A percentile compares a stretch with the other conserved stretches of the same genome.
These are phyloP conservation scores for Dasyornis broadbenti DNA, from an alignment of 2,113 vertebrate genomes.

Conservation along the genomic window DNA sequence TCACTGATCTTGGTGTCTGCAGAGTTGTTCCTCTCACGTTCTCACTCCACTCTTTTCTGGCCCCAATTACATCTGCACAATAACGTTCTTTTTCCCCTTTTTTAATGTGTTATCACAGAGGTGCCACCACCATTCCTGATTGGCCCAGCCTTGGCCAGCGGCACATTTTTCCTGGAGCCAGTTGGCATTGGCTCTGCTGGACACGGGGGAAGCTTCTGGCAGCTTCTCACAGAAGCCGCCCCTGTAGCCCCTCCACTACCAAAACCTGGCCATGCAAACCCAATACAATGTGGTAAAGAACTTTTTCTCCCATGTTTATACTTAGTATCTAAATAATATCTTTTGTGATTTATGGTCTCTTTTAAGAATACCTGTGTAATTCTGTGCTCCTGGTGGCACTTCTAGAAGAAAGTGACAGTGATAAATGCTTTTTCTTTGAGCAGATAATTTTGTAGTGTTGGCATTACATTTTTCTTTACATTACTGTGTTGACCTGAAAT, in stretches of 20 bases:
- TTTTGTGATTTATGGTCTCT: neutral
- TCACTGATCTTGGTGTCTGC: neutral
- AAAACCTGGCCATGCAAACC: neutral
- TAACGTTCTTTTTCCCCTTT: neutral
- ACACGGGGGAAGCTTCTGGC: neutral
- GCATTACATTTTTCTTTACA: neutral
- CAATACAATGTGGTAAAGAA: neutral
- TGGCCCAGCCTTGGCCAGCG: neutral
- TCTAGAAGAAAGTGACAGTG: neutral
- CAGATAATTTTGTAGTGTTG: neutral
- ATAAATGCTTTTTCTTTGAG: neutral
- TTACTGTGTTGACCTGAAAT: neutral
- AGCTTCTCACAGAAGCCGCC: neutral
- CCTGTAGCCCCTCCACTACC: neutral
- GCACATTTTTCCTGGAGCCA: fast-evolving
- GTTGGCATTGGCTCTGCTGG: neutral
- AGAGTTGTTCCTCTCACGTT: neutral
- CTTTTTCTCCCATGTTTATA: neutral
- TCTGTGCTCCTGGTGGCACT: neutral
- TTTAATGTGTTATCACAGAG: neutral
- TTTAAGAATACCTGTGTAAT: neutral
- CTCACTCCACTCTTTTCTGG: neutral
- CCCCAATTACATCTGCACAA: neutral
- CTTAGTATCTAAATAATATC: neutral
- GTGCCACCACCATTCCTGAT: neutral